Conservation (phyloP, 2,797 vertebrate species). For the Pelochelys cantorii region DNA sequence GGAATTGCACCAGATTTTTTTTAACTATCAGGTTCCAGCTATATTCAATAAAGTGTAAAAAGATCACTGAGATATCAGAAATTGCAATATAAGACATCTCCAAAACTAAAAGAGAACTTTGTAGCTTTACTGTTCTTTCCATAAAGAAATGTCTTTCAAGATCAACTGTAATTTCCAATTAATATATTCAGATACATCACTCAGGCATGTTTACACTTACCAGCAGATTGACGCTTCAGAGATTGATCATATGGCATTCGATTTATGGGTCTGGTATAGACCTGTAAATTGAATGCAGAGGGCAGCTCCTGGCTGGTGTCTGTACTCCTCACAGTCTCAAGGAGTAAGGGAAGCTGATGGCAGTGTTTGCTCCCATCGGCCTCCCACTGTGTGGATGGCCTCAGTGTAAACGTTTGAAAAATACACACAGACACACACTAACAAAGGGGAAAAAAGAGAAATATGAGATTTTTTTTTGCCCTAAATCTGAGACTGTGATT, state of each 20-base stretch:
- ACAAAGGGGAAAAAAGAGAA: not conserved
- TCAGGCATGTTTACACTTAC: too few relatives aligned
- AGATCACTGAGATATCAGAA: not conserved
- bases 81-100: not conserved
- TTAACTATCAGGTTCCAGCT: not conserved
- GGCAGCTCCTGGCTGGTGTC: too few relatives aligned
- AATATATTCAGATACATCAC: not conserved
- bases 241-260: too few relatives aligned
- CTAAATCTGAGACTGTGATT: not conserved
- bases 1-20: not conserved
- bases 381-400: not conserved
- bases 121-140: not conserved
- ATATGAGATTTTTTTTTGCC: not conserved
- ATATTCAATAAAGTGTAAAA: not conserved
- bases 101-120: not conserved
- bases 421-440: constrained; percentile 13
- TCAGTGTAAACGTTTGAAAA: constrained; percentile 21
- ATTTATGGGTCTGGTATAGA: too few relatives aligned
- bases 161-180: not conserved
- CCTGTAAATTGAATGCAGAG: too few relatives aligned
- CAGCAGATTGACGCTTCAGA: too few relatives aligned
- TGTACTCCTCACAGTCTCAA: too few relatives aligned
- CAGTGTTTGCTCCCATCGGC: too few relatives aligned
- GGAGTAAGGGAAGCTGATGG: too few relatives aligned
- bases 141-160: not conserved